Evolutionary conservation across 2,113 vertebrate genomes (phyloP).

Genomic region (Prietella phreatophila): DNA sequence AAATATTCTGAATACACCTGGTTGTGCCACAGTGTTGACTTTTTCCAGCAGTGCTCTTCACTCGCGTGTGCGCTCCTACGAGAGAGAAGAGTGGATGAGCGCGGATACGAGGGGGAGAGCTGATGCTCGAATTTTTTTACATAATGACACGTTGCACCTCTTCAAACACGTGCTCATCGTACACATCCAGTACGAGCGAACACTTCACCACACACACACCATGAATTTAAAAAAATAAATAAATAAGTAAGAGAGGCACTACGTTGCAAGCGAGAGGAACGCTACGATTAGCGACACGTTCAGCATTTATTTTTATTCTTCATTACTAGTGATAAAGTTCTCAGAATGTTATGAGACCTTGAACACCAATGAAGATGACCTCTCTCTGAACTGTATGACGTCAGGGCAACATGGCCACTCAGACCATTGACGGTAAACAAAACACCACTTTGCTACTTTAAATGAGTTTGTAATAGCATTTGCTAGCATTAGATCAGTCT

Average conservation of each 20-base stretch:
- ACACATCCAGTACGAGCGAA: neutral
- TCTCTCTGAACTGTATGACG: neutral
- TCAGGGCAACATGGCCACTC: neutral
- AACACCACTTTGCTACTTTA: neutral
- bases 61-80: neutral
- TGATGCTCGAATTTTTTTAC: neutral
- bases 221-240: neutral
- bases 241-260: neutral
- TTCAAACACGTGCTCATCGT: neutral
- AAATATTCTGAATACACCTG: conserved; percentile 3
- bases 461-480: neutral
- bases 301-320: neutral
- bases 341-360: neutral
- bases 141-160: conserved; percentile 4
- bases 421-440: neutral
- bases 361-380: neutral
- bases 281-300: neutral
- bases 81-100: neutral
- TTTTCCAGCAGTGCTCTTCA: neutral
- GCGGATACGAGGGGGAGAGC: neutral
- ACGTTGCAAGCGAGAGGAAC: neutral
- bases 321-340: neutral
- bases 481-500: neutral
- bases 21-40: neutral
- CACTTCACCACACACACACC: neutral